A percentile compares a stretch with the other conserved stretches of the same genome.
These are phyloP conservation scores for Heterocephalus glaber DNA, from an alignment of 2,113 vertebrate genomes.

Conservation along the genomic window DNA sequence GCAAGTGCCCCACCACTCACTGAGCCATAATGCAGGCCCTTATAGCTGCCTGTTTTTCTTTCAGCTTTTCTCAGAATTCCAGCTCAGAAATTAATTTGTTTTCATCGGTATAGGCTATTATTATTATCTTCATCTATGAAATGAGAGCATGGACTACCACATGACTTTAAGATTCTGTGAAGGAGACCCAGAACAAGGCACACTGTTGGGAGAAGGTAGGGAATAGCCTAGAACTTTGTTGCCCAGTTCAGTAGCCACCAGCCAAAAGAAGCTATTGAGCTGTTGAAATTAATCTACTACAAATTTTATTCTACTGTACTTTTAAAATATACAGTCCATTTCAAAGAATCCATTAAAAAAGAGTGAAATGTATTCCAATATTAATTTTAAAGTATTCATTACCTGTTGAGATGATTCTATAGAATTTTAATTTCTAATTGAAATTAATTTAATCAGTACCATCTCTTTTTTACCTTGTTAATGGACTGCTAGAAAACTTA, in stretches of 20 bases:
- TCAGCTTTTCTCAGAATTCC: background rate
- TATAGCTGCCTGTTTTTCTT: background rate
- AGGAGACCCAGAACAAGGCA: background rate
- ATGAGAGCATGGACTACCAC: background rate
- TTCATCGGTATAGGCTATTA: background rate
- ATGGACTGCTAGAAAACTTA: background rate
- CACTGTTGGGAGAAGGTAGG: background rate
- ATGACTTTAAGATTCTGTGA: background rate
- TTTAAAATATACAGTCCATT: background rate
- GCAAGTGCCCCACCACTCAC: background rate
- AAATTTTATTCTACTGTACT: background rate
- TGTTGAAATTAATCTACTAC: background rate
- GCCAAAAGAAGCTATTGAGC: background rate
- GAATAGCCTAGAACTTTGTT: background rate
- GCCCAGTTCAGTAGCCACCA: background rate
- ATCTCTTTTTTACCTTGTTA: background rate
- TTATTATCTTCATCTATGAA: background rate
- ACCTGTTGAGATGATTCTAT: background rate
- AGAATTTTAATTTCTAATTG: background rate
- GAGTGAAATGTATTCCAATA: background rate
- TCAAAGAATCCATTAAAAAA: background rate
- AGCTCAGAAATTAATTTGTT: background rate
- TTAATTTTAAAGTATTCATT: background rate
- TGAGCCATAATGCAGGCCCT: background rate
- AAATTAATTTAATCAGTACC: background rate